These are phyloP conservation scores for Dysdera silvatica DNA, from an alignment of 1,140 invertebrate genomes.

Conservation along the genomic window DNA sequence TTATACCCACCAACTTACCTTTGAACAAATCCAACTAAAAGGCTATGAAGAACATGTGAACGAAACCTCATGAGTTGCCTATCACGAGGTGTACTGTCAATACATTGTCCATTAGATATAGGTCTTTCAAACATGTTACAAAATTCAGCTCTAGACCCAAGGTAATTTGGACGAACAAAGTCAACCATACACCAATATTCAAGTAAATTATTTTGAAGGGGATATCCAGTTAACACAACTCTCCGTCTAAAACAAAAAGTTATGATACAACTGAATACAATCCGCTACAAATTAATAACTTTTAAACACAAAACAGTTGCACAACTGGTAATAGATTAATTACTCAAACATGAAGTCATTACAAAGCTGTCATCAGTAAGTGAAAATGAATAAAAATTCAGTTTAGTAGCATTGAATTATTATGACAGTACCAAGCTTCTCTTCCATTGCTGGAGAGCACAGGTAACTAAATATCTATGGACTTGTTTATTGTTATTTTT, in stretches of 20 bases:
- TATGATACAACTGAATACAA: neutral
- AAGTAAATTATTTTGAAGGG: slow-evolving; percentile 89
- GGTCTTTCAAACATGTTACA: slow-evolving; percentile 92
- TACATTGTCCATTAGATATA: slow-evolving; percentile 89
- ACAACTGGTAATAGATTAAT: too few species aligned
- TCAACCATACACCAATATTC: slow-evolving; percentile 97
- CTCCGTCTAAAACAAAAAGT: slow-evolving; percentile 8
- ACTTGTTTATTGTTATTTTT: too few species aligned
- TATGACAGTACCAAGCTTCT: too few species aligned
- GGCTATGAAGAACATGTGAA: slow-evolving; percentile 78
- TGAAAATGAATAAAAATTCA: too few species aligned
- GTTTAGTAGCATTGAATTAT: too few species aligned
- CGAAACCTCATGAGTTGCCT: slow-evolving; percentile 79
- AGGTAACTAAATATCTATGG: too few species aligned
- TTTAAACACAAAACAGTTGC: neutral
- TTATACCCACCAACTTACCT: too few species aligned
- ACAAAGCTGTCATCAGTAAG: too few species aligned
- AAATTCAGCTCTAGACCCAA: slow-evolving; percentile 85
- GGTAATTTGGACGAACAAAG: slow-evolving; percentile 83
- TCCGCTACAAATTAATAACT: neutral
- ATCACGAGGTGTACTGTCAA: slow-evolving; percentile 83
- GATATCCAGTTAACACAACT: slow-evolving; percentile 82
- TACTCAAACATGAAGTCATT: too few species aligned
- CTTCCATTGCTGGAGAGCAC: too few species aligned
- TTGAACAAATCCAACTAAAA: slow-evolving; percentile 87